Percentiles rank a stretch among this genome's conserved stretches.
Conservation (phyloP, 2,888 invertebrate species). For the Dinocampus coccinellae region DNA sequence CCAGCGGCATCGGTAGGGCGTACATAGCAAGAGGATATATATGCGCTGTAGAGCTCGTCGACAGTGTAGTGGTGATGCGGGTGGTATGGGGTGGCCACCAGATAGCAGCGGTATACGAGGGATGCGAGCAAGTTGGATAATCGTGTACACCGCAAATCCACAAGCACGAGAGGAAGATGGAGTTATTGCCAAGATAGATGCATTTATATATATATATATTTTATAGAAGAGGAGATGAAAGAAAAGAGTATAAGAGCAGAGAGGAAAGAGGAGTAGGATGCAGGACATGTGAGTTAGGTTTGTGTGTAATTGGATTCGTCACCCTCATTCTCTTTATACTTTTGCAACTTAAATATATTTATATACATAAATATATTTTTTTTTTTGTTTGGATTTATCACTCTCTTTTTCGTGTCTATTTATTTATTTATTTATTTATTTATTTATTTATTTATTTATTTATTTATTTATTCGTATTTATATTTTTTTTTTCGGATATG, state of each 20-base stretch:
- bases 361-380: too few species aligned
- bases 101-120: slow-evolving; percentile 42
- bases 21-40: slow-evolving; percentile 32
- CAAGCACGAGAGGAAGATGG: slow-evolving; percentile 47
- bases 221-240: too few species aligned
- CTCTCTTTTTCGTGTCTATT: not conserved
- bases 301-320: slow-evolving; percentile 66
- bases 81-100: slow-evolving; percentile 39
- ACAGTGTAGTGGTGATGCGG: slow-evolving; percentile 29
- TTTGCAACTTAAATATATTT: too few species aligned
- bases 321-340: slow-evolving; percentile 34
- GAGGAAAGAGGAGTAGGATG: slow-evolving; percentile 38
- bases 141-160: slow-evolving; percentile 60
- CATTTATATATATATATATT: not conserved
- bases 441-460: too few species aligned
- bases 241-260: slow-evolving; percentile 28
- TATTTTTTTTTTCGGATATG: not conserved
- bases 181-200: slow-evolving; percentile 10
- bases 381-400: not conserved
- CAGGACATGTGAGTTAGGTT: slow-evolving; percentile 44
- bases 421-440: too few species aligned
- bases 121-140: slow-evolving; percentile 47
- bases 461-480: too few species aligned
- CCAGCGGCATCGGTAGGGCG: slow-evolving; percentile 37
- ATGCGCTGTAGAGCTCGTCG: slow-evolving; percentile 33